Base-by-base conservation (phyloP, 1,140 invertebrate genomes). In the Aricia agestis region DNA sequence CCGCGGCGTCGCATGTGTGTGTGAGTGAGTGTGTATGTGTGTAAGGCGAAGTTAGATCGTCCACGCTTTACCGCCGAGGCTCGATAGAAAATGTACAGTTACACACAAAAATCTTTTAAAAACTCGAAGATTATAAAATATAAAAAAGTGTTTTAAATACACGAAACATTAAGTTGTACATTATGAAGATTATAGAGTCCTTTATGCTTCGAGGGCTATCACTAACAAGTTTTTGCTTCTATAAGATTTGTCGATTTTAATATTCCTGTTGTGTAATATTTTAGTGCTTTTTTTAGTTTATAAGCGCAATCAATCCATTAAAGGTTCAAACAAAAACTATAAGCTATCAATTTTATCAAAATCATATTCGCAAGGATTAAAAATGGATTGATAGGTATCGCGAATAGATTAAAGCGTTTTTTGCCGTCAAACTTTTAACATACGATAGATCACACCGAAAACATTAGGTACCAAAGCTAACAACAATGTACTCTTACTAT, bases 21-120 rank as follows among this genome's bases (percentile, higher is more conserved):
- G 65, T 52, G 72, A 75, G 76, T 77, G 72, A 77, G 76, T 76
- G 75, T 74, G 78, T 78, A 78, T 79, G 83, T 81, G 83, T 83
- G 84, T 80, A 86, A 86, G 85, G 82, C 81, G 80, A 89, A 89
- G 89, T 91, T 91, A 91, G 89, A 89, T 91, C 89, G 89, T 85
- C 87, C 87, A 87, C 89, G 88, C 89, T 91, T 90, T 89, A 91
- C 86, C 86, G 83, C 86, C 86, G 85, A 78, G 80, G 83, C 87
- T 87, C 85, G 86, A 91, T 89, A 91, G 89, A 83, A 88, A 82
- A 74, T 78, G 88, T 81, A 87, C 85, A 79, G 76, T 63, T 68
- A 59, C 72, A 19, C 18, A 42, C 68, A 41, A 2, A n/a, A 36
- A 36, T 36, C 36, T 36, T 9, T 0, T 7, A 36, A 36, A 36